Base-by-base conservation (phyloP, 2,113 vertebrate genomes). In the Phainopepla nitens region DNA sequence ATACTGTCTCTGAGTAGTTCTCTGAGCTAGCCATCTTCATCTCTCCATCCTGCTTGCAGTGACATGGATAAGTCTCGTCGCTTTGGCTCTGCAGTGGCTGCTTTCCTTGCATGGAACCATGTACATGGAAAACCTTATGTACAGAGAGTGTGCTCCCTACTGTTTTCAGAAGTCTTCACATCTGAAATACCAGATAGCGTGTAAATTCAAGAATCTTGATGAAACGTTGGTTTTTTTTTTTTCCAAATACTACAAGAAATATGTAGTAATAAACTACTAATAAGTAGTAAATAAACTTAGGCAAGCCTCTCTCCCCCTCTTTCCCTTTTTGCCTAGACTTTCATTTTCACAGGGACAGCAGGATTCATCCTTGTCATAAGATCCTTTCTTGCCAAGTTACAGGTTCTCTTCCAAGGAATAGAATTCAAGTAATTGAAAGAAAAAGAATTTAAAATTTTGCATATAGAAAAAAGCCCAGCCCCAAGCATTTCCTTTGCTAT, bases 41-140 rank as follows among this genome's bases (percentile, higher is more conserved):
- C 27, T 65, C 41, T n/a, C 24, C 2, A 1, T 60, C 33, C 47
- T 62, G 0, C 45, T 50, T 41, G 17, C 65, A 58, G 60, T 60
- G 51, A 42, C 4, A 2, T 39, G 27, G 45, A 11, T 64, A 35
- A 71, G 29, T 31, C 1, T 3, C 12, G 19, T 85, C 41, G 58
- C 42, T 78, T 84, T 92, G 82, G 16, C 42, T 84, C 36, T 70
- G 41, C 28, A 24, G 10, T 65, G 39, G 36, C 33, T 49, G 18
- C 29, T 66, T 82, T 31, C 11, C 49, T 62, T 35, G 11, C 3
- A 0, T 57, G 50, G 28, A 70, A 16, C 20, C 18, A 10, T 5
- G 9, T 24, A 12, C 20, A 4, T 9, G 22, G n/a, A 70, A 62
- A 68, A 68, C 44, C 0, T 0, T 39, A 7, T 14, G 2, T 54